Base-by-base conservation (phyloP, 1,140 invertebrate genomes). In the Cotesia glomerata region DNA sequence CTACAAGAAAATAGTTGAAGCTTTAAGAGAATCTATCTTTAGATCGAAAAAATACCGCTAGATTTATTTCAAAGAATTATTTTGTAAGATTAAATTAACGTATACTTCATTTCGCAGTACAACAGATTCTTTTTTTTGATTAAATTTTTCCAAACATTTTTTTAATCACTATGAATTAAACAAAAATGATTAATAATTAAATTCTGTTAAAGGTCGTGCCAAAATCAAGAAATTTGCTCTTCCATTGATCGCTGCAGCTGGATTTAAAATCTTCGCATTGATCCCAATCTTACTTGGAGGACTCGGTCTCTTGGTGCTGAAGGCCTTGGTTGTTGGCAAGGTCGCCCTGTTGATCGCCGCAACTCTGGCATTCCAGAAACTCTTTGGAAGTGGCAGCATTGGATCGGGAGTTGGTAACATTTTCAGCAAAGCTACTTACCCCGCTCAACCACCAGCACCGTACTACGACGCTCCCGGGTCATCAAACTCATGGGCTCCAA, bases 301-400 rank as follows among this genome's bases (percentile, higher is more conserved):
- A 72, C 83, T 94, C 0, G 91, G 89, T n/a, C 84, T 94, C 5
- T 78, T 94, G 72, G 91, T 92, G n/a, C 85, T 90, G 45, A 94
- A 94, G 82, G 93, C 93, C 14, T 84, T 94, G 14, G 86, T 94
- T 54, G 88, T 94, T 5, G 91, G 92, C 51, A 95, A 94, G 81
- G 83, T 94, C 51, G 93, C 93, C 4, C 90, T 95, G 69, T 79
- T 94, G 51, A 83, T 93, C 18, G 92, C 92, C 26, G 89, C 90
- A 0, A 83, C 93, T 9, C 76, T 94, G 13, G 90, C 90, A 1
- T 88, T 93, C 76, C 92, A 93, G 74, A 93, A 90, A 77, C 86
- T 93, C 58, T 85, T 92, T 72, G 87, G 89, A 13, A 79, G 79
- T 45, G 86, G 87, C 56, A 88, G 89, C 2, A 85, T 89, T 5